Conservation (phyloP, 2,888 invertebrate genomes). For the Phyllotreta cruciferae region DNA sequence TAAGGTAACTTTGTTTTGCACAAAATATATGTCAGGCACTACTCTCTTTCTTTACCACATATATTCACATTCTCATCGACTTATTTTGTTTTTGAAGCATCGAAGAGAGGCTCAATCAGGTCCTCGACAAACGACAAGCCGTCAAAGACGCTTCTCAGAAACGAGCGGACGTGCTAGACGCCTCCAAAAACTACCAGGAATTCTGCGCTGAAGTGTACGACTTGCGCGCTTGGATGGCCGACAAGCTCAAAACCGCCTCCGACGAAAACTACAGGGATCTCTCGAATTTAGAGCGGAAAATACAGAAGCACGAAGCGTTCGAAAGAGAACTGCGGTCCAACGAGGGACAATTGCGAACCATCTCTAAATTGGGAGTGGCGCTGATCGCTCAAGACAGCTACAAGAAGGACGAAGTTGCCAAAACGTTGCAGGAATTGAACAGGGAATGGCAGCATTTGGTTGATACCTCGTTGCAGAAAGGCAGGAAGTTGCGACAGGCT, state of each 20-base stretch:
- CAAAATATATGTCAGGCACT: no score
- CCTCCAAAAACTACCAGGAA: conserved; percentile 89
- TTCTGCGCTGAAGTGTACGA: conserved; percentile 94
- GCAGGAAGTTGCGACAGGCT: conserved; percentile 87
- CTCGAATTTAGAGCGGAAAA: conserved; percentile 86
- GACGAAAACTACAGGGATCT: conserved; percentile 94
- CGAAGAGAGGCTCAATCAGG: conserved; percentile 75
- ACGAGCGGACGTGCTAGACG: conserved; percentile 77
- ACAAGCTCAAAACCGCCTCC: conserved; percentile 88
- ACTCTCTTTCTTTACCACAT: no score
- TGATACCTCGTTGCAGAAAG: conserved; percentile 68
- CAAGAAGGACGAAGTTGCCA: conserved; percentile 73
- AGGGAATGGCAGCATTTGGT: conserved; percentile 79
- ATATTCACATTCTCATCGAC: conserved; percentile 10
- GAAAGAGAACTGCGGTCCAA: conserved; percentile 94
- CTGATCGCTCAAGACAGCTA: conserved; percentile 76
- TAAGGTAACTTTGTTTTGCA: no score
- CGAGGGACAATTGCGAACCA: conserved; percentile 86
- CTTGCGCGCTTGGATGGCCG: conserved; percentile 86
- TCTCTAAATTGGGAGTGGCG: conserved; percentile 81
- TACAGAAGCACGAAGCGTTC: conserved; percentile 97
- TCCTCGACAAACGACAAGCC: conserved; percentile 74
- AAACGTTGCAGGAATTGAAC: conserved; percentile 74
- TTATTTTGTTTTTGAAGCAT: conserved; percentile 63
- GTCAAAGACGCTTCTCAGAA: conserved; percentile 79